phyloP scores from a whole-genome alignment of 2,113 vertebrate species.

The Triplophysa rosa region DNA sequence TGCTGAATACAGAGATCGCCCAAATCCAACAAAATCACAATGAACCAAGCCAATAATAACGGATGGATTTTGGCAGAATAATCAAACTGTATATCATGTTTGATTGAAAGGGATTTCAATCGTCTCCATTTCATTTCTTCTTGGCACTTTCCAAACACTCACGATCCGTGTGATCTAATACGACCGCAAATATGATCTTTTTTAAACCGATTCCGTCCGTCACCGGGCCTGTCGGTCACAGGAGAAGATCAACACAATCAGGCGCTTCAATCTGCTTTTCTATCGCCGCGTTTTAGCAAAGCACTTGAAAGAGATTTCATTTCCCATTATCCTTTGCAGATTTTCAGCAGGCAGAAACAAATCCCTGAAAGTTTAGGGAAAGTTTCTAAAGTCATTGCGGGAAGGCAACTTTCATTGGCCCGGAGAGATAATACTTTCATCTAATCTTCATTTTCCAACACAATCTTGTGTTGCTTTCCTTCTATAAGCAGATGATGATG shows the following conservation, averaged over 20 bases:
- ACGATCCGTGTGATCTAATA: neutral
- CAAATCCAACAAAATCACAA: too few species aligned
- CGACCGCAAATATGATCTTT: neutral
- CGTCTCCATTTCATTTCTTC: too few species aligned
- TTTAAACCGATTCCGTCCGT: neutral
- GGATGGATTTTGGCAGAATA: too few species aligned
- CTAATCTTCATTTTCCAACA: conserved; percentile 1
- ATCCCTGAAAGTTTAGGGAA: neutral
- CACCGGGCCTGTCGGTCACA: neutral
- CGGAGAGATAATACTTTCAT: neutral
- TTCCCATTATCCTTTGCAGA: neutral
- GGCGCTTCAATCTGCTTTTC: neutral
- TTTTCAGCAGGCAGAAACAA: neutral
- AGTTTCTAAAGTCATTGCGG: neutral
- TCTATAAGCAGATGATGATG: too few species aligned
- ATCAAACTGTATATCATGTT: too few species aligned
- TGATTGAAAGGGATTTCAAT: too few species aligned
- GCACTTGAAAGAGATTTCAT: conserved; percentile 20
- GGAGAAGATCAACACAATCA: neutral
- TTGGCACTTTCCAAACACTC: too few species aligned
- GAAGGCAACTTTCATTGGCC: neutral
- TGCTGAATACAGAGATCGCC: too few species aligned
- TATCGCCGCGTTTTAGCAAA: neutral
- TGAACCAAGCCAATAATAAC: too few species aligned
- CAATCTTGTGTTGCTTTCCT: neutral